Evolutionary conservation across 2,888 invertebrate genomes (phyloP).

Genomic region (Oscheius sp.): DNA sequence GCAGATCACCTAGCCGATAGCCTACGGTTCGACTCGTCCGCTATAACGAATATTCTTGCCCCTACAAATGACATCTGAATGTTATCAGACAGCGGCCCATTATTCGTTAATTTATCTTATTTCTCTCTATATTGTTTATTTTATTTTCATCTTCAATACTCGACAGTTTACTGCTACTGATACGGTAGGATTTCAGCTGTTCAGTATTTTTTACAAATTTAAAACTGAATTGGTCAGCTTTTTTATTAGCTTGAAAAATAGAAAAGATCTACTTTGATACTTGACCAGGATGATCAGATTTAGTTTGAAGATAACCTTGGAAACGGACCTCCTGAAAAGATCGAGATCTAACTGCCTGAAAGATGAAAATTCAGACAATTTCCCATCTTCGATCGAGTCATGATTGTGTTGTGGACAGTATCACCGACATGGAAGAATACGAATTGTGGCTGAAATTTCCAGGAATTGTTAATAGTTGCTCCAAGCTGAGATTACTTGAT

Average conservation of each 20-base stretch:
- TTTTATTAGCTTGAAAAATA: too few relatives aligned
- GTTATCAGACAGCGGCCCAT: neutral
- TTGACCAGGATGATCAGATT: neutral
- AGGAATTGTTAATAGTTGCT: constrained; percentile 24
- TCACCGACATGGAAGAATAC: constrained; percentile 6
- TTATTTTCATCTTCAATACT: constrained; percentile 3
- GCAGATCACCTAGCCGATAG: constrained; percentile 18
- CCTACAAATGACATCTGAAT: neutral
- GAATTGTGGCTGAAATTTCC: constrained; percentile 23
- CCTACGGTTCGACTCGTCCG: neutral
- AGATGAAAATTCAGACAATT: constrained; percentile 3
- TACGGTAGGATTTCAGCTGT: constrained; percentile 4
- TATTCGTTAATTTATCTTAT: constrained; percentile 15
- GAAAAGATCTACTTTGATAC: neutral
- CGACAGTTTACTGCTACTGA: neutral
- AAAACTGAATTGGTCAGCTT: too few relatives aligned
- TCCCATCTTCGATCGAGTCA: constrained; percentile 1
- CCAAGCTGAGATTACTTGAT: constrained; percentile 10
- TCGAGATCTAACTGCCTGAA: neutral
- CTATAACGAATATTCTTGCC: neutral
- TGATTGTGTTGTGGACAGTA: constrained; percentile 17
- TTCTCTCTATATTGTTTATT: constrained; percentile 22
- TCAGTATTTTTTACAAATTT: too few relatives aligned
- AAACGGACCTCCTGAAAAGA: neutral
- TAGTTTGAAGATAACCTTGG: neutral